These are phyloP conservation scores for Macropus fuliginosus DNA, from an alignment of 2,797 vertebrate genomes.

Conservation along the genomic window DNA sequence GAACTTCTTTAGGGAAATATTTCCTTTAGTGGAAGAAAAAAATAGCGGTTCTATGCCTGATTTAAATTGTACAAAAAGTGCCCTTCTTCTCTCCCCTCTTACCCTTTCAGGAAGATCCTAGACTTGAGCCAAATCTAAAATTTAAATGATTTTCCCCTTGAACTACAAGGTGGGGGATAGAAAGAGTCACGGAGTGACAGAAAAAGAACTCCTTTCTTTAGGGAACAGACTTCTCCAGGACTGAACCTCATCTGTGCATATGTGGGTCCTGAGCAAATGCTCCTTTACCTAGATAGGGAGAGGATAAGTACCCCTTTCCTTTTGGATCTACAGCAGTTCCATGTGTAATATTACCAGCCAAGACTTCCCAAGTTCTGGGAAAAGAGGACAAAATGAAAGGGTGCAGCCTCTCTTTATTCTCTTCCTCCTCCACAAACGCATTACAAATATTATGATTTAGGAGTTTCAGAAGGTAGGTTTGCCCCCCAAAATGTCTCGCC, in stretches of 20 bases:
- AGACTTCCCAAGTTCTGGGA: neutral
- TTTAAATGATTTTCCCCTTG: no score
- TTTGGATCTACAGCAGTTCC: neutral
- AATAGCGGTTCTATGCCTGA: neutral
- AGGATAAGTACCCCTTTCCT: no score
- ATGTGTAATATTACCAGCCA: neutral
- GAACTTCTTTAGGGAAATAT: neutral
- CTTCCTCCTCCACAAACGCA: neutral
- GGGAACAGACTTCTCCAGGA: neutral
- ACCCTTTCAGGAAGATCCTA: neutral
- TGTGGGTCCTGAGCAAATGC: no score
- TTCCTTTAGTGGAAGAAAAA: neutral
- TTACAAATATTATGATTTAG: slow-evolving; percentile 55
- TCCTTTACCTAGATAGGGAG: no score
- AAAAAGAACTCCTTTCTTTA: neutral
- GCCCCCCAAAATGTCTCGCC: slow-evolving; percentile 54
- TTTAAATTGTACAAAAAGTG: neutral
- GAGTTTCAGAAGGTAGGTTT: slow-evolving; percentile 63
- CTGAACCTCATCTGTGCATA: neutral
- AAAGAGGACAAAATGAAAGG: neutral
- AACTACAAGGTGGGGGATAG: neutral
- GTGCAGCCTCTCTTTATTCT: slow-evolving; percentile 3
- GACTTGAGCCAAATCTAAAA: neutral
- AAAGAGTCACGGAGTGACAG: neutral
- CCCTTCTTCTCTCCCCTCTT: neutral